phyloP scores from a whole-genome alignment of 2,113 vertebrate genomes.

The Glaucidium brasilianum region DNA sequence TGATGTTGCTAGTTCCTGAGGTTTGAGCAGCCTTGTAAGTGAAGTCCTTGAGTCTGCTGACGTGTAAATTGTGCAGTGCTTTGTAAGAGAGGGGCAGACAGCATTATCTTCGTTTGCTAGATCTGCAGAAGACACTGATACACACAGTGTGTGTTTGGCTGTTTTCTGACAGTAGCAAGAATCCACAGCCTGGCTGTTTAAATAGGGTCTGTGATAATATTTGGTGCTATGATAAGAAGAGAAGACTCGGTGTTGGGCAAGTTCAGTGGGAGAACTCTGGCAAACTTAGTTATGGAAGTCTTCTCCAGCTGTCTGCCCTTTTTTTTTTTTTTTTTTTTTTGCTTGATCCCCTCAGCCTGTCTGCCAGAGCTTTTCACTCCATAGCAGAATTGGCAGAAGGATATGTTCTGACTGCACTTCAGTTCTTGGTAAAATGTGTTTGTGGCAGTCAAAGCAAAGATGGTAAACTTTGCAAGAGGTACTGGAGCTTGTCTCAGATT shows the following conservation, averaged over 20 bases:
- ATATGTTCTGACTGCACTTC: background rate
- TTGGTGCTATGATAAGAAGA: background rate
- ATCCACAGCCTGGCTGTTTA: background rate
- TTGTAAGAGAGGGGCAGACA: background rate
- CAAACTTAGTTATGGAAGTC: background rate
- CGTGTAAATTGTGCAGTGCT: background rate
- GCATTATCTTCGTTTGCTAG: background rate
- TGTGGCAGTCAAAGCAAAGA: conserved; percentile 4
- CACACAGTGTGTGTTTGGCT: background rate
- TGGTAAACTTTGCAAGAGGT: background rate
- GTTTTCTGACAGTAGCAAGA: background rate
- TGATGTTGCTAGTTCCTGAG: background rate
- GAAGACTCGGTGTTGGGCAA: background rate
- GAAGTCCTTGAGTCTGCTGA: conserved; percentile 20
- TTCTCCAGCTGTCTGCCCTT: background rate
- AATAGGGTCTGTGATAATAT: background rate
- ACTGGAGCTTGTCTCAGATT: background rate
- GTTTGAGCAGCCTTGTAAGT: background rate
- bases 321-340: background rate
- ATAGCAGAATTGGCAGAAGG: background rate
- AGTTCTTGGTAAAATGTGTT: background rate
- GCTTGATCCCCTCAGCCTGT: background rate
- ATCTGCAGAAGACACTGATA: background rate
- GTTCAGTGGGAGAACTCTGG: background rate
- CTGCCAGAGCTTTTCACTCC: background rate